Conservation (phyloP, 1,140 invertebrate species). For the Stenopsyche tienmushanensis region DNA sequence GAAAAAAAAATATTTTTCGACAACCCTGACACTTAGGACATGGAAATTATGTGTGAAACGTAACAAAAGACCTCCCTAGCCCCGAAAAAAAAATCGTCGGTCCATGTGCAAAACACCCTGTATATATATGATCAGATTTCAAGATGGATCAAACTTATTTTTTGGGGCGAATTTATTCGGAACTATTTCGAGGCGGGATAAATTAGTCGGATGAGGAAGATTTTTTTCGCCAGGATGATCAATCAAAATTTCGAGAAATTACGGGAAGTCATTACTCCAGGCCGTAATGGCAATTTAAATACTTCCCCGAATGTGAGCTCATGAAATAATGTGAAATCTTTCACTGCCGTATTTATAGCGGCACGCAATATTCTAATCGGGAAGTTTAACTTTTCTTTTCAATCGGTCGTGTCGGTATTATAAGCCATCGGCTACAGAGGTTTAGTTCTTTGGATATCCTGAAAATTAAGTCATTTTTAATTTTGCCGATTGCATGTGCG, state of each 20-base stretch:
- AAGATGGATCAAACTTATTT: no score
- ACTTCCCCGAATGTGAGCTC: conserved; percentile 12
- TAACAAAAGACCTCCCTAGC: no score
- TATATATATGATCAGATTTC: no score
- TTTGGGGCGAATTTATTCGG: no score
- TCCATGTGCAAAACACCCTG: no score
- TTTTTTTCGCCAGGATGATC: conserved; percentile 29
- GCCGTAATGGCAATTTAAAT: conserved; percentile 37
- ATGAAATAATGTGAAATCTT: conserved; percentile 32
- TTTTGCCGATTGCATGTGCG: neutral
- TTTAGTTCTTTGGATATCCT: neutral
- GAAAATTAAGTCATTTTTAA: neutral
- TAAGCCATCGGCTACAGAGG: neutral
- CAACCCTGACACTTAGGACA: no score
- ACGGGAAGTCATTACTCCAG: conserved; percentile 33
- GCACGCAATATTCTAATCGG: conserved; percentile 38
- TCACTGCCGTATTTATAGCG: conserved; percentile 15
- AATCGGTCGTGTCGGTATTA: conserved; percentile 11
- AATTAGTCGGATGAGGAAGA: no score
- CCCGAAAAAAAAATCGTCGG: no score
- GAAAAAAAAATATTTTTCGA: no score
- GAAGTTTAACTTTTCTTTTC: neutral
- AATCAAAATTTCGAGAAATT: conserved; percentile 37
- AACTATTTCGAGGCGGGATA: no score
- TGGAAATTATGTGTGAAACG: no score